Conservation (phyloP, 2,113 vertebrate species). For the Damaliscus lunatus region DNA sequence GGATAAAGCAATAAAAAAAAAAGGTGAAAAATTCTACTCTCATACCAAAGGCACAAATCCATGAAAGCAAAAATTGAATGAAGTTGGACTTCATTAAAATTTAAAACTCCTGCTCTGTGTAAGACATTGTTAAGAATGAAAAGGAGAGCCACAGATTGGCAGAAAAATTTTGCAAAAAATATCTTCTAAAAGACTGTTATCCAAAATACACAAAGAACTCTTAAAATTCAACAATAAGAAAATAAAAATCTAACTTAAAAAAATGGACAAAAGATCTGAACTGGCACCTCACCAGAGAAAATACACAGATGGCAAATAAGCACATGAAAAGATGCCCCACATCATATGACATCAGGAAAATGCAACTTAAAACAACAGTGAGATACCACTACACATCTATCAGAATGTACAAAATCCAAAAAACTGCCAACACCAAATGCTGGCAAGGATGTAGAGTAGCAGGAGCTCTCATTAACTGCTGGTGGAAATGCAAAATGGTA, state of each 20-base stretch:
- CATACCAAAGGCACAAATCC: neutral
- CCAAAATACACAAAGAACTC: neutral
- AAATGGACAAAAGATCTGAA: neutral
- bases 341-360: neutral
- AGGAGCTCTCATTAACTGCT: neutral
- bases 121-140: neutral
- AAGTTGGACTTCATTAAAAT: slow-evolving; percentile 11
- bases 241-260: neutral
- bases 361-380: neutral
- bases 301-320: neutral
- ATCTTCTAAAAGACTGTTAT: neutral
- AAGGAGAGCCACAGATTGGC: neutral
- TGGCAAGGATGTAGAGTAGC: neutral
- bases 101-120: neutral
- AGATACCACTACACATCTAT: neutral
- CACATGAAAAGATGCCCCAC: neutral
- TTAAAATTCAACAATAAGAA: neutral
- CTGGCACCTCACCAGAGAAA: neutral
- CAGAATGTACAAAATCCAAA: neutral
- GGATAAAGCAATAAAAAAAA: neutral
- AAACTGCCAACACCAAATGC: neutral
- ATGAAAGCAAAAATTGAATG: neutral
- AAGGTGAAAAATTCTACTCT: neutral
- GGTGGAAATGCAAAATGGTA: neutral
- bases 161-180: neutral